Evolutionary conservation across 2,113 vertebrate species (phyloP).

Genomic region (Dicerorhinus sumatrensis): DNA sequence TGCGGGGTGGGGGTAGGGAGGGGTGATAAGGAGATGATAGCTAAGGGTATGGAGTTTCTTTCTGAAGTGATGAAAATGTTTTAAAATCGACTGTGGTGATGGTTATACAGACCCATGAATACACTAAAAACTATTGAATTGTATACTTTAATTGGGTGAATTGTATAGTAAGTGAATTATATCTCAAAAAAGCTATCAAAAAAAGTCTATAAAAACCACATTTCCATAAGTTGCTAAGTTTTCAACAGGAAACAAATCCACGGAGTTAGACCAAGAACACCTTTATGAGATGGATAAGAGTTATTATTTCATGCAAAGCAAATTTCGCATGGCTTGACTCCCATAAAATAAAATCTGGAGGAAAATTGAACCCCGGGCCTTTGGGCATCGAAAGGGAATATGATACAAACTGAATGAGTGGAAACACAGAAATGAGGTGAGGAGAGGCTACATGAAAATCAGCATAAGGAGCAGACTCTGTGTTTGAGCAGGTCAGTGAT

Average conservation of each 20-base stretch:
- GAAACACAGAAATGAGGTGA: neutral
- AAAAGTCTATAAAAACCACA: neutral
- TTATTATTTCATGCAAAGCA: neutral
- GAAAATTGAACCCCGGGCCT: neutral
- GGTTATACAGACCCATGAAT: neutral
- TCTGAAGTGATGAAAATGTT: neutral
- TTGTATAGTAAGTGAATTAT: neutral
- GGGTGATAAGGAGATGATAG: neutral
- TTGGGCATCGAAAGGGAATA: neutral
- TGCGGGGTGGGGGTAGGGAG: no score
- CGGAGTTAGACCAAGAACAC: neutral
- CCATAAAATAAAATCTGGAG: neutral
- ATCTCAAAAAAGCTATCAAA: neutral
- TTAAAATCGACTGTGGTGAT: neutral
- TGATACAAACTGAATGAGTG: neutral
- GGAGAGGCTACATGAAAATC: neutral
- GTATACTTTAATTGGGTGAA: neutral
- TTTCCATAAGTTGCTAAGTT: conserved; percentile 29
- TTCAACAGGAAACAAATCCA: neutral
- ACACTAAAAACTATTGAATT: neutral
- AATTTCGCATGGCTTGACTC: neutral
- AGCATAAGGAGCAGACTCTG: neutral
- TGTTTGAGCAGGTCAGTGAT: neutral
- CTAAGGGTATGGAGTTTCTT: neutral
- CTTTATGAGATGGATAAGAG: neutral